Percentiles rank a stretch among this genome's conserved stretches.
Evolutionary conservation across 2,113 vertebrate species (phyloP).

Genomic region (Tachysurus vachellii): DNA sequence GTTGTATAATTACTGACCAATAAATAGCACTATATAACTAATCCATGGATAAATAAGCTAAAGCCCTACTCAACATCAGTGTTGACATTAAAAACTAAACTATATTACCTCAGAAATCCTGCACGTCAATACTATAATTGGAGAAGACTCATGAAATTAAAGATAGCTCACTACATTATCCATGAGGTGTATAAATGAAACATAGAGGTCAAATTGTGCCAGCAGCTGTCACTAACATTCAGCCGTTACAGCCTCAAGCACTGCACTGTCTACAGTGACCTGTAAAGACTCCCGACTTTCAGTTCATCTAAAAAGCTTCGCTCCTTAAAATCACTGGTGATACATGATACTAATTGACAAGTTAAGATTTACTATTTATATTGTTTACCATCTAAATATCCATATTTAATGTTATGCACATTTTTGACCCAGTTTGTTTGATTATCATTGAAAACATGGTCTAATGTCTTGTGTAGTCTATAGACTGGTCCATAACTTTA

Average conservation of each 20-base stretch:
- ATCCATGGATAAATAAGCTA: not conserved
- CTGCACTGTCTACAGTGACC: not conserved
- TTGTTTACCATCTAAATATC: not conserved
- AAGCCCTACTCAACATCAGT: not conserved
- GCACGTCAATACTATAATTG: not conserved
- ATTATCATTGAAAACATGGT: not conserved
- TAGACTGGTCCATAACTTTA: not conserved
- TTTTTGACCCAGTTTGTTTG: not conserved
- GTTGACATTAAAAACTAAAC: not conserved
- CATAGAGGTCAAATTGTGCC: constrained; percentile 8
- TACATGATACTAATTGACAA: not conserved
- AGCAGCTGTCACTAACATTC: not conserved
- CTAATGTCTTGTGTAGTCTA: not conserved
- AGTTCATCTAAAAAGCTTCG: not conserved
- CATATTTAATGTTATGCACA: no score
- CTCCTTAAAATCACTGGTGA: not conserved
- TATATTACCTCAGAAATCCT: not conserved
- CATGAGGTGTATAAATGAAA: constrained; percentile 3
- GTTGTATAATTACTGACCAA: not conserved
- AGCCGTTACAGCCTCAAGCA: not conserved
- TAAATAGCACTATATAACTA: not conserved
- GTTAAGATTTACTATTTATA: no score
- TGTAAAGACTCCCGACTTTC: not conserved
- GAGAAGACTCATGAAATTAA: not conserved
- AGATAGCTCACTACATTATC: not conserved